Evolutionary conservation across 1,140 invertebrate genomes (phyloP).

Genomic region (Brachionus angularis): DNA sequence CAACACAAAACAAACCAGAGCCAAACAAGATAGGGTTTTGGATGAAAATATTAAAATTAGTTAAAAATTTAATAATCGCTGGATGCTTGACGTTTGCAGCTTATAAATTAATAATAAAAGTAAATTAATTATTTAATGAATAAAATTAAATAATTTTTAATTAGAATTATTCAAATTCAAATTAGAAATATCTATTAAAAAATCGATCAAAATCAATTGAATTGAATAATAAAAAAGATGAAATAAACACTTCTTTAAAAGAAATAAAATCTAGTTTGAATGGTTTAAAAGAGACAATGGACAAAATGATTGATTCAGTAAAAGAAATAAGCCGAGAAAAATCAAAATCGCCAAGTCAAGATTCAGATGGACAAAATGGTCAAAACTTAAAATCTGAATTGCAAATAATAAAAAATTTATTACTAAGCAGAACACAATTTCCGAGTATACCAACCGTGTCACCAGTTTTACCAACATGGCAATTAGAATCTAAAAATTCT

Average conservation of each 20-base stretch:
- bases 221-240: not conserved
- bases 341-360: not conserved
- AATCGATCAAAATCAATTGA: not conserved
- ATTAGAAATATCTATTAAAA: not conserved
- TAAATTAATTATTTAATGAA: too few species aligned
- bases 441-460: conserved; percentile 18
- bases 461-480: conserved; percentile 26
- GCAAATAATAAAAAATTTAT: conserved; percentile 17
- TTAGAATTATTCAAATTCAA: not conserved
- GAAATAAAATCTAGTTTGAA: conserved; percentile 14
- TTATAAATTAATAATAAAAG: conserved; percentile 39
- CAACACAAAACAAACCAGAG: too few species aligned
- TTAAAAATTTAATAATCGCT: conserved; percentile 23
- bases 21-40: not conserved
- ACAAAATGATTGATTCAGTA: not conserved
- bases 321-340: not conserved
- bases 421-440: conserved; percentile 34
- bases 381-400: conserved; percentile 17
- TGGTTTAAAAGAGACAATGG: not conserved
- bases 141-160: conserved; percentile 35
- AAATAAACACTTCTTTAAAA: conserved; percentile 12
- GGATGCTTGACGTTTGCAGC: conserved; percentile 24
- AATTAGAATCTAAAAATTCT: conserved; percentile 21
- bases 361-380: too few species aligned
- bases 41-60: not conserved